These are phyloP conservation scores for Excalfactoria chinensis DNA, from an alignment of 2,113 vertebrate species.

Conservation along the genomic window DNA sequence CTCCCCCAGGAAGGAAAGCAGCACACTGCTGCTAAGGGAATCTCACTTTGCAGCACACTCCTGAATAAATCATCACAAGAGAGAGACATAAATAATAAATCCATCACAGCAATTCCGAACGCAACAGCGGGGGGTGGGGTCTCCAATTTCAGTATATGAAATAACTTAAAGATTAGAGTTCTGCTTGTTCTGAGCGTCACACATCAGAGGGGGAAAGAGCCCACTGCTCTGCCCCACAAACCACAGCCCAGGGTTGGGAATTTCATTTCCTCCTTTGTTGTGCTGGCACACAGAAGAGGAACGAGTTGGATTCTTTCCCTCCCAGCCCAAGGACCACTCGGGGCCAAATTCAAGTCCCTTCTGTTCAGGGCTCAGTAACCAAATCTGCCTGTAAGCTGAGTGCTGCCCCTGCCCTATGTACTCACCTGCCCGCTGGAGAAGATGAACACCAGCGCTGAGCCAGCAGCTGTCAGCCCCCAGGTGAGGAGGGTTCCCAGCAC, in stretches of 20 bases:
- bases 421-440: conserved; percentile 91
- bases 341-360: rapidly evolving
- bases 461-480: conserved; percentile 93
- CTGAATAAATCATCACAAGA: background rate
- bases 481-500: conserved; percentile 92
- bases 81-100: conserved; percentile 20
- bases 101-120: background rate
- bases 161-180: background rate
- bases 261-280: background rate
- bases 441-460: conserved; percentile 91
- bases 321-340: background rate
- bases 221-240: background rate
- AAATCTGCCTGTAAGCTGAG: rapidly evolving
- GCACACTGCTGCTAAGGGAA: background rate
- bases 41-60: background rate
- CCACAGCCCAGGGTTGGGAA: background rate
- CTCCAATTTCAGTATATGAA: background rate
- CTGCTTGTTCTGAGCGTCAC: background rate
- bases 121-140: too few species aligned
- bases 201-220: background rate
- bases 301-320: background rate
- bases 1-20: background rate
- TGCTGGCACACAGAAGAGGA: background rate
- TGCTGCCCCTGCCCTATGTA: rapidly evolving
- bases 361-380: rapidly evolving